phyloP scores from a whole-genome alignment of 2,888 invertebrate species.

The Drosophila gaucha region DNA sequence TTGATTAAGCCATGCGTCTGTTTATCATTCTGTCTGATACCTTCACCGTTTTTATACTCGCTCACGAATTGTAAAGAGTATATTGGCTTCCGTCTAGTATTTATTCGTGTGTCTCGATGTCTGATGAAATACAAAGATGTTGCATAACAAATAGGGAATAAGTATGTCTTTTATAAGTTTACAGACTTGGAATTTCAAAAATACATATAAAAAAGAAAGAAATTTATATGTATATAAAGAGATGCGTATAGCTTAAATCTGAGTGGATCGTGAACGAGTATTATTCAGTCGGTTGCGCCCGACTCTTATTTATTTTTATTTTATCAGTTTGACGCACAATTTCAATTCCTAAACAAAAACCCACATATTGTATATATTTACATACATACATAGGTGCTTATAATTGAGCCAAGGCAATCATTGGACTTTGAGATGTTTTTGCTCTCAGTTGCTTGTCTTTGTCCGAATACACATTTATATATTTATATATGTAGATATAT shows the following conservation, averaged over 20 bases:
- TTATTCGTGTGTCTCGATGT: no score
- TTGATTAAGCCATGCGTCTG: conserved; percentile 5
- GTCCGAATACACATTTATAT: not conserved
- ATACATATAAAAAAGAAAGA: no score
- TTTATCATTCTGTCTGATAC: not conserved
- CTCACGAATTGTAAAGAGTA: not conserved
- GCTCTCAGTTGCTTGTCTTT: no score
- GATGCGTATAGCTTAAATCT: no score
- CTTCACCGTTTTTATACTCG: not conserved
- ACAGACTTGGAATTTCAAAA: no score
- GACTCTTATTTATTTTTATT: not conserved
- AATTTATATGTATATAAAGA: no score
- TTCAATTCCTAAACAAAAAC: conserved; percentile 7
- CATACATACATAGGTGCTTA: conserved; percentile 1
- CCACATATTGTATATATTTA: conserved; percentile 1
- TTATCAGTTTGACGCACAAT: not conserved
- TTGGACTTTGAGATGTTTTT: conserved; percentile 17
- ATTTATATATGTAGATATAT: not conserved
- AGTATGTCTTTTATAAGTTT: no score
- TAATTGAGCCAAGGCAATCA: conserved; percentile 13
- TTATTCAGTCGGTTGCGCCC: not conserved
- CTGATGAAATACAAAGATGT: no score
- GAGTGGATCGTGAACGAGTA: not conserved
- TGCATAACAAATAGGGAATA: no score
- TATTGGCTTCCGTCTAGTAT: no score